These are phyloP conservation scores for Monopis laevigella DNA, from an alignment of 2,888 invertebrate genomes.

Conservation along the genomic window DNA sequence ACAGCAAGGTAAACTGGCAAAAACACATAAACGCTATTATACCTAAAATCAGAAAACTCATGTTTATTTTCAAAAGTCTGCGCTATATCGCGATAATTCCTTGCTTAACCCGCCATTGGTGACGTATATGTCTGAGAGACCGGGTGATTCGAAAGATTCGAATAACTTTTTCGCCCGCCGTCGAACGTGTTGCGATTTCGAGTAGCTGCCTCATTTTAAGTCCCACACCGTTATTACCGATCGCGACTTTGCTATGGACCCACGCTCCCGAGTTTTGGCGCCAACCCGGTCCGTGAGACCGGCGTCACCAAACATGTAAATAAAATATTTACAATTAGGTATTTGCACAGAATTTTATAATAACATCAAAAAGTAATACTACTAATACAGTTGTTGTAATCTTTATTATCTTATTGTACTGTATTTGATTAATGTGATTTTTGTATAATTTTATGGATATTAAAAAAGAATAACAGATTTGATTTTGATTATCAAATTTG, in stretches of 20 bases:
- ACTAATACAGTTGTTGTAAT: no score
- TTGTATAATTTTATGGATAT: no score
- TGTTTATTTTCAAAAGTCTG: no score
- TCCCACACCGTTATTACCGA: constrained; percentile 6
- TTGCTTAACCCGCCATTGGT: constrained; percentile 10
- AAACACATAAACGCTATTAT: no score
- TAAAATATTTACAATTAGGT: no score
- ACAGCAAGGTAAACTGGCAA: no score
- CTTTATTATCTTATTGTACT: no score
- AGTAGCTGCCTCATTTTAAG: constrained; percentile 12
- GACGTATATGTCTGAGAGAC: constrained; percentile 13
- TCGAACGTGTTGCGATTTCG: constrained; percentile 8
- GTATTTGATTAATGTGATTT: no score
- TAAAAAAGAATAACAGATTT: not conserved
- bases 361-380: no score
- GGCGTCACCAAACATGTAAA: constrained; percentile 9
- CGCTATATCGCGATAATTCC: no score
- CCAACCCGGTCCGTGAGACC: constrained; percentile 10
- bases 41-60: no score
- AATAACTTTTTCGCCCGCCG: constrained; percentile 10
- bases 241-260: not conserved
- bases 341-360: no score
- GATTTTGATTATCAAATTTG: constrained; percentile 9
- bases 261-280: constrained; percentile 11
- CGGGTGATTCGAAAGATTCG: constrained; percentile 5